Conservation (phyloP, 1,140 invertebrate genomes). For the Nasonia giraulti region DNA sequence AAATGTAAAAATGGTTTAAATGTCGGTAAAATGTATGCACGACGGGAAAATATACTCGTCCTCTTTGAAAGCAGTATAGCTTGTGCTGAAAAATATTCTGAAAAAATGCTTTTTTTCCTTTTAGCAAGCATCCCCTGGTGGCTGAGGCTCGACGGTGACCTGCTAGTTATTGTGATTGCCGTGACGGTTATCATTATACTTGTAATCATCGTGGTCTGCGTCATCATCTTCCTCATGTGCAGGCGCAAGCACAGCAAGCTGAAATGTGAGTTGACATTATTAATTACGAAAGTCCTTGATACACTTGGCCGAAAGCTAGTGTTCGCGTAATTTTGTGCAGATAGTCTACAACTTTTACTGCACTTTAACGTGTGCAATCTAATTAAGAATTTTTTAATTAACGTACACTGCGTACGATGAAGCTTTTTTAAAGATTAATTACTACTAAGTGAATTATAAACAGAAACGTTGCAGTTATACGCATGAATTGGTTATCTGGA, state of each 20-base stretch:
- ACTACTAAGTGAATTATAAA: neutral
- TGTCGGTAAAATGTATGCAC: too few species aligned
- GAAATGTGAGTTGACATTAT: slow-evolving; percentile 86
- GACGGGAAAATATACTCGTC: neutral
- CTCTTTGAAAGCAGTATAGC: neutral
- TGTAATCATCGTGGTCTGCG: slow-evolving; percentile 86
- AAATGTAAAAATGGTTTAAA: too few species aligned
- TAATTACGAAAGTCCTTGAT: neutral
- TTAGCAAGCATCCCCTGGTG: slow-evolving; percentile 84
- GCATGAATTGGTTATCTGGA: too few species aligned
- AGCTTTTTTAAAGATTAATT: neutral
- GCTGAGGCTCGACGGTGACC: slow-evolving; percentile 83
- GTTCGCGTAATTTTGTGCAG: neutral
- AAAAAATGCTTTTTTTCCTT: slow-evolving; percentile 55
- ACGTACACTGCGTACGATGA: neutral
- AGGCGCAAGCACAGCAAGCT: slow-evolving; percentile 84
- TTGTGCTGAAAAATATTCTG: neutral
- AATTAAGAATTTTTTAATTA: too few species aligned
- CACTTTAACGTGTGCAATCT: neutral
- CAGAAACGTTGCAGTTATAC: too few species aligned
- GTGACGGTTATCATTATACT: slow-evolving; percentile 84
- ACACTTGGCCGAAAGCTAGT: neutral
- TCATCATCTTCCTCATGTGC: slow-evolving; percentile 88
- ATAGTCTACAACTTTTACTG: neutral
- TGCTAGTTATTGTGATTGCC: slow-evolving; percentile 84